phyloP scores from a whole-genome alignment of 2,888 invertebrate genomes.

The Andrena marginata region DNA sequence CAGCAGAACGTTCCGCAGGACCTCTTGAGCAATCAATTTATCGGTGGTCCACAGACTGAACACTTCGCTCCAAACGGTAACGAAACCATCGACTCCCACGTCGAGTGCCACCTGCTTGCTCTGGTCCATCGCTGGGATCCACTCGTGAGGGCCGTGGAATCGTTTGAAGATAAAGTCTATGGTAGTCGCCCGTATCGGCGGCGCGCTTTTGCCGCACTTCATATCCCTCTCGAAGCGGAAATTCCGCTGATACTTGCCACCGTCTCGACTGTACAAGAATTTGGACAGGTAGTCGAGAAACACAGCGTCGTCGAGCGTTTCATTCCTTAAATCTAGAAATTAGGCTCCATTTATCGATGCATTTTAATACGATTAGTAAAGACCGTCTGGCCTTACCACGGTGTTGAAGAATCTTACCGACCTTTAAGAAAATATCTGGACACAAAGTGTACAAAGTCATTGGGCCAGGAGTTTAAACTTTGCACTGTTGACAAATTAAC shows the following conservation, averaged over 20 bases:
- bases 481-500: conserved; percentile 86
- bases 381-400: too few relatives aligned
- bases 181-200: conserved; percentile 87
- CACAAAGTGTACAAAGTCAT: conserved; percentile 88
- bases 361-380: too few relatives aligned
- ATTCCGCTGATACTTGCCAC: conserved; percentile 90
- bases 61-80: conserved; percentile 90
- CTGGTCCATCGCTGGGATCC: conserved; percentile 91
- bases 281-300: conserved; percentile 89
- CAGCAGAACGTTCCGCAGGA: conserved; percentile 91
- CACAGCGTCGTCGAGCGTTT: conserved; percentile 86
- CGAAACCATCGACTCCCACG: conserved; percentile 88
- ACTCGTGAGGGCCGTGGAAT: conserved; percentile 88
- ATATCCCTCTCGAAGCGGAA: conserved; percentile 88
- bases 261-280: conserved; percentile 89
- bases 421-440: conserved; percentile 87
- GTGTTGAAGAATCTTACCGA: conserved; percentile 64
- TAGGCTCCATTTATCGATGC: background rate
- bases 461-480: conserved; percentile 88
- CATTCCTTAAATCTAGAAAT: conserved; percentile 85
- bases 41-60: conserved; percentile 93
- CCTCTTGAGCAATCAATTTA: conserved; percentile 91
- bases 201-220: conserved; percentile 88
- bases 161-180: conserved; percentile 88
- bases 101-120: conserved; percentile 87